Evolutionary conservation across 2,113 vertebrate species (phyloP).

Genomic region (Chloebia gouldiae): DNA sequence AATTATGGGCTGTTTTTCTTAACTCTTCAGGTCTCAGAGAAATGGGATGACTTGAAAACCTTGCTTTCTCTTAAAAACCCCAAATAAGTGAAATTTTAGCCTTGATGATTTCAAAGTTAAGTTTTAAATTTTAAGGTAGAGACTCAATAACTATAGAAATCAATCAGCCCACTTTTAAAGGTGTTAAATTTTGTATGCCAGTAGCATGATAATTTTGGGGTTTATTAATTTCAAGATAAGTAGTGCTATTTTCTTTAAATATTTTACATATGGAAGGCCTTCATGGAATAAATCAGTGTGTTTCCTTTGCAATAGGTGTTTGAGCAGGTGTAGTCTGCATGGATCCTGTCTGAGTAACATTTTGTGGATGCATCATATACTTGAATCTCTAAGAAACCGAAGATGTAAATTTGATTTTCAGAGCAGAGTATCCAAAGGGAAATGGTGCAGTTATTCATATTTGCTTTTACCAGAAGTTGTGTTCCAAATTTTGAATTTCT

Average conservation of each 20-base stretch:
- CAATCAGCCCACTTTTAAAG: background rate
- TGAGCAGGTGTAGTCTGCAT: background rate
- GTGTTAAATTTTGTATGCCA: background rate
- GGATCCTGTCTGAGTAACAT: background rate
- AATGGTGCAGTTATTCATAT: background rate
- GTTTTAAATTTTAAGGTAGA: background rate
- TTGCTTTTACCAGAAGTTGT: background rate
- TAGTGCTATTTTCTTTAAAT: background rate
- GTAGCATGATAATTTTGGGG: background rate
- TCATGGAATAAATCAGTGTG: background rate
- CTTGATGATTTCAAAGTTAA: background rate
- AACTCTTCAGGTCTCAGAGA: background rate
- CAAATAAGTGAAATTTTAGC: background rate
- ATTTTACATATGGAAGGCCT: background rate
- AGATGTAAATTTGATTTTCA: background rate
- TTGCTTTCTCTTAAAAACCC: background rate
- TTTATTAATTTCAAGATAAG: background rate
- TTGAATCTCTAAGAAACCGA: background rate
- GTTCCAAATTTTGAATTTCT: background rate
- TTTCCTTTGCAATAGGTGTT: background rate
- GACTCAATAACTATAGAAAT: background rate
- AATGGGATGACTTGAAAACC: background rate
- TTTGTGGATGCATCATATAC: background rate
- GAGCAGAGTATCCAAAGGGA: background rate
- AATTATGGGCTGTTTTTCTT: background rate